Percentiles rank a stretch among this genome's conserved stretches.
Evolutionary conservation across 2,888 invertebrate species (phyloP).

Genomic region (Hoplodrina blanda): DNA sequence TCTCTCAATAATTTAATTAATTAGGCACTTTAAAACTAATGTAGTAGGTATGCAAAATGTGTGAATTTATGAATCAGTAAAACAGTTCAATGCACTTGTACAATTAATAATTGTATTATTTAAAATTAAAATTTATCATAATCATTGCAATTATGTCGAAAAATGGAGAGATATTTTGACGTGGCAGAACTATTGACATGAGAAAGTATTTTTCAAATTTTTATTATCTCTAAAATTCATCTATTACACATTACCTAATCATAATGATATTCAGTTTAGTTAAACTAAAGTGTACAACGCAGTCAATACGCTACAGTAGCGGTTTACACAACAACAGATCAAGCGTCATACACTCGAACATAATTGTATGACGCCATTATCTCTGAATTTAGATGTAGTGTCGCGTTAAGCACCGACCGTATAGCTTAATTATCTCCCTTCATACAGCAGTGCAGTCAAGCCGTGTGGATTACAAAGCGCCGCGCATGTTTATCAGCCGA

Average conservation of each 20-base stretch:
- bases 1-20: too few species aligned
- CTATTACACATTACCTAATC: background rate
- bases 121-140: too few species aligned
- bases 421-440: slow-evolving; percentile 76
- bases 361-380: slow-evolving; percentile 55
- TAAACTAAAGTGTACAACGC: background rate
- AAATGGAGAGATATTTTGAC: too few species aligned
- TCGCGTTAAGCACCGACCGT: slow-evolving; percentile 61
- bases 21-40: too few species aligned
- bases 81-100: too few species aligned
- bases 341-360: slow-evolving; percentile 45
- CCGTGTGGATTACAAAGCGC: slow-evolving; percentile 72
- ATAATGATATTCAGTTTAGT: background rate
- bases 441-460: slow-evolving; percentile 73
- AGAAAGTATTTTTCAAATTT: background rate
- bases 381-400: slow-evolving; percentile 61
- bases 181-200: too few species aligned
- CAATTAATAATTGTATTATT: too few species aligned
- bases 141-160: too few species aligned
- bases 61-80: too few species aligned
- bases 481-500: slow-evolving; percentile 72
- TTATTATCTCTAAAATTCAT: background rate
- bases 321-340: slow-evolving; percentile 47
- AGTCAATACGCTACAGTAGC: slow-evolving; percentile 21
- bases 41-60: too few species aligned